Evolutionary conservation across 2,113 vertebrate species (phyloP).

Genomic region (Myotis davidii): DNA sequence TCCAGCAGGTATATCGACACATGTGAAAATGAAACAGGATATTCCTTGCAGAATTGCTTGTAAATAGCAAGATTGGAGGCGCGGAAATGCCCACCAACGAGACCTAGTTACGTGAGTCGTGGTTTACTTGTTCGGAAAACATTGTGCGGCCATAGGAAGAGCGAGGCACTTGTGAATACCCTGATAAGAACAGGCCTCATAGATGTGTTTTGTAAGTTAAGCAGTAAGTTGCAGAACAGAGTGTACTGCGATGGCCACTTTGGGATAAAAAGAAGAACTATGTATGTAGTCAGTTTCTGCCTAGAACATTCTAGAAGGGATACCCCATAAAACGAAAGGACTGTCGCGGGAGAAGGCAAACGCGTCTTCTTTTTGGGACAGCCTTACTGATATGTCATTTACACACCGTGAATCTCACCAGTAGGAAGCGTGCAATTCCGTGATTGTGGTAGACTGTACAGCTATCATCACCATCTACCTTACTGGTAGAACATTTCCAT

Average conservation of each 20-base stretch:
- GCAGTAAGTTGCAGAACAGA: neutral
- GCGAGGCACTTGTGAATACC: neutral
- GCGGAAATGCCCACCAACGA: neutral
- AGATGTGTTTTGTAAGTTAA: neutral
- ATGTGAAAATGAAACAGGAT: neutral
- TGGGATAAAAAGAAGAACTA: neutral
- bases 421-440: neutral
- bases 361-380: neutral
- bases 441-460: neutral
- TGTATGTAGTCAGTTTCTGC: neutral
- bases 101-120: neutral
- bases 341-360: neutral
- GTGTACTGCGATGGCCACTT: neutral
- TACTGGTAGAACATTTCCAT: neutral
- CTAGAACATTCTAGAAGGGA: neutral
- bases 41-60: neutral
- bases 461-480: neutral
- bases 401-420: neutral
- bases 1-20: neutral
- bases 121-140: neutral
- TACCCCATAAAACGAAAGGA: neutral
- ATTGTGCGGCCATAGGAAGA: neutral
- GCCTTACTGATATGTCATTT: neutral
- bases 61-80: neutral
- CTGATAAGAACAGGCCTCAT: neutral